These are phyloP conservation scores for Thysanoteuthis rhombus DNA, from an alignment of 2,888 invertebrate genomes.

Conservation along the genomic window DNA sequence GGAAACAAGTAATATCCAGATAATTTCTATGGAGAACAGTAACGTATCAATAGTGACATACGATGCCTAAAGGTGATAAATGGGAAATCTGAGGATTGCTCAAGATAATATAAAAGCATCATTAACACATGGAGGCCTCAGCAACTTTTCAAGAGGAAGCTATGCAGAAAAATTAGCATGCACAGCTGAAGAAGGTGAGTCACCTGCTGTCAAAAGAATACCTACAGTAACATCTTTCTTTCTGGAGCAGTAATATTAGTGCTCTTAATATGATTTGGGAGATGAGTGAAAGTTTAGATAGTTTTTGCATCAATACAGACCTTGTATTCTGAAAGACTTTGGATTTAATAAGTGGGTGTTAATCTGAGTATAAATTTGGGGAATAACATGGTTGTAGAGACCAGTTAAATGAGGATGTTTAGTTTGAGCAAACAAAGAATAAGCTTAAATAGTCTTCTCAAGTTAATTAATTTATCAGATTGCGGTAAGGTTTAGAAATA, in stretches of 20 bases:
- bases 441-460: neutral
- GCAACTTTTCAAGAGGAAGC: conserved; percentile 12
- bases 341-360: neutral
- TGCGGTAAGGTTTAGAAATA: neutral
- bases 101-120: neutral
- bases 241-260: neutral
- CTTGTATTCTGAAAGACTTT: neutral
- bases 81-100: neutral
- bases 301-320: neutral
- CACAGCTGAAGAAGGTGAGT: neutral
- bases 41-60: neutral
- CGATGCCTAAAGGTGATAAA: neutral
- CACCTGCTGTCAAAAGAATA: neutral
- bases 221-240: neutral
- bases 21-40: neutral
- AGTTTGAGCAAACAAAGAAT: neutral
- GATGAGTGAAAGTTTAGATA: neutral
- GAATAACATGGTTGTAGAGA: neutral
- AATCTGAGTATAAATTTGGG: neutral
- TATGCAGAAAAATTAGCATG: neutral
- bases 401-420: neutral
- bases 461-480: neutral
- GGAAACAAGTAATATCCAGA: neutral
- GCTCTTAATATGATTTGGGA: neutral
- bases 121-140: neutral